Conservation (phyloP, 2,113 vertebrate genomes). For the Isichthys henryi region DNA sequence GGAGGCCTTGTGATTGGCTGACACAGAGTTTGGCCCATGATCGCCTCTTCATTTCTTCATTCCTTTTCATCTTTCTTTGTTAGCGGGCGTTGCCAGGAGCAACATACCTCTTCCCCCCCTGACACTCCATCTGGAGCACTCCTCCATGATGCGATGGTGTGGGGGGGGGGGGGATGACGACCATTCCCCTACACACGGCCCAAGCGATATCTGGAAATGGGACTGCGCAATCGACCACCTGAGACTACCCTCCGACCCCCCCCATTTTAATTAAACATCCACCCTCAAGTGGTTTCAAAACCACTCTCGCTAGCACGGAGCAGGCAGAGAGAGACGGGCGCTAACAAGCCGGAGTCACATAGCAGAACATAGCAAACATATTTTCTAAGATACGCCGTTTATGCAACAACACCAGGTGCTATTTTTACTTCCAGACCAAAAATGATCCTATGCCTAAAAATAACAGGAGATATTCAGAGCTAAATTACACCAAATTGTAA, state of each 20-base stretch:
- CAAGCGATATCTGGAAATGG: background rate
- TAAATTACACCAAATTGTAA: slow-evolving; percentile 1
- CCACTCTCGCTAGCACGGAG: background rate
- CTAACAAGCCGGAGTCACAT: background rate
- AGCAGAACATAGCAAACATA: background rate
- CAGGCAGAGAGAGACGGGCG: background rate
- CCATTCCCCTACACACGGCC: background rate
- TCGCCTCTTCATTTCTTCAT: background rate
- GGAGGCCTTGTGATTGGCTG: background rate
- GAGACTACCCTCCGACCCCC: background rate
- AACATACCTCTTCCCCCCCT: background rate
- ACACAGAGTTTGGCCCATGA: background rate
- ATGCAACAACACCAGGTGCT: background rate
- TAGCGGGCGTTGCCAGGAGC: background rate
- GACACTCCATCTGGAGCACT: background rate
- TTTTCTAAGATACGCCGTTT: background rate
- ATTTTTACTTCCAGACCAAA: background rate
- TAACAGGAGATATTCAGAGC: background rate
- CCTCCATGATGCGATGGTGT: background rate
- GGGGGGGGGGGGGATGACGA: background rate
- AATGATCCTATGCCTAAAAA: background rate
- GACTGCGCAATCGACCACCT: background rate
- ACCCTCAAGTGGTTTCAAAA: background rate
- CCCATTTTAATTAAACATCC: background rate
- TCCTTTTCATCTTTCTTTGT: slow-evolving; percentile 1